Base-by-base conservation (phyloP, 2,113 vertebrate species). In the Cercopithecus mona region DNA sequence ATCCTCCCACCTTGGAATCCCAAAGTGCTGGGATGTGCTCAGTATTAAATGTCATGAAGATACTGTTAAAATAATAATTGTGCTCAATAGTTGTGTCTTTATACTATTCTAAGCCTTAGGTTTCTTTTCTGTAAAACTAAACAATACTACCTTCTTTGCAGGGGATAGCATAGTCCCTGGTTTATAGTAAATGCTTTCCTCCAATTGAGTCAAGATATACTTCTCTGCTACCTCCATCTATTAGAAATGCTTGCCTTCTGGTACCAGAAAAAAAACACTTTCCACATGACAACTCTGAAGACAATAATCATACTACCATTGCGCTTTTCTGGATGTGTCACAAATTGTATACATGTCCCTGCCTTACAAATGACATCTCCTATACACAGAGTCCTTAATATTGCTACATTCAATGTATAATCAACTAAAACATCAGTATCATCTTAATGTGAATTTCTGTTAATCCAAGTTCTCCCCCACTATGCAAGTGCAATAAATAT, bases 61-160 rank as follows among this genome's bases (percentile, higher is more conserved):
- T 32, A 64, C 27, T 64, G 30, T 64, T 64, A 64, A 64, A 64
- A 64, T 64, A 64, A 64, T 94, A 88, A 40, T 68, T 93, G 27
- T 88, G 52, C 38, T 78, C 55, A 79, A 64, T 22, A 73, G 18
- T 70, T 94, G n/a, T 45, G n/a, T 50, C 50, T 43, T 52, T 25
- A 87, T 64, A 78, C 18, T 64, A 35, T 83, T 92, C 52, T 64
- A 55, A 90, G 55, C 6, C 45, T 81, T 50, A 80, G 78, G 35
- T 81, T 92, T 92, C 73, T 43, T 48, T 70, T 92, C 61, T 45
- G 78, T 22, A 84, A 93, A 93, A 89, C 9, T n/a, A 59, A 91
- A 72, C 23, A 88, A 23, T 80, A 48, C 76, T 43, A 73, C 18
- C 48, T 73, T 80, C 55, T 94, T 94, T 73, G 35, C 2, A 25